Percentiles rank a stretch among this genome's conserved stretches.
These are phyloP conservation scores for Pedionomus torquatus DNA, from an alignment of 2,113 vertebrate species.

Conservation along the genomic window DNA sequence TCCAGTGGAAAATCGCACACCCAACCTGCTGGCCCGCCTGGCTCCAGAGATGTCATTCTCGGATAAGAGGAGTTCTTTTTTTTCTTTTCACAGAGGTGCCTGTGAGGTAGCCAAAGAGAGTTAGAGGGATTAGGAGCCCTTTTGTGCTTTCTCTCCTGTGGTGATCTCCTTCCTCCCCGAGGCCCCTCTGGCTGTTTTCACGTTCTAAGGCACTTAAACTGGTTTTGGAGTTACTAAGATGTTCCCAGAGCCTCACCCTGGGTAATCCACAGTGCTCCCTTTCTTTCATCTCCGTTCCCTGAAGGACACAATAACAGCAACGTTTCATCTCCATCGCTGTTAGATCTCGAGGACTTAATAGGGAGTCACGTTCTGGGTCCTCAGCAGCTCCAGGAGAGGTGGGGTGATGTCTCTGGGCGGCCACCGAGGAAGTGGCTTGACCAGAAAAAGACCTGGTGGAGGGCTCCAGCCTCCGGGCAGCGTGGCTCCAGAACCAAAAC, in stretches of 20 bases:
- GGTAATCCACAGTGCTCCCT: constrained; percentile 17
- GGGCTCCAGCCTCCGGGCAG: neutral
- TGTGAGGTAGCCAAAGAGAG: constrained; percentile 20
- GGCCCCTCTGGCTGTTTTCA: constrained; percentile 53
- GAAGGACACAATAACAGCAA: constrained; percentile 42
- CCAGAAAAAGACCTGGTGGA: neutral
- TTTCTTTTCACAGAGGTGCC: neutral
- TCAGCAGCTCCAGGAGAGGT: neutral
- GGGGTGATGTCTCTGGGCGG: neutral
- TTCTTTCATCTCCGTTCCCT: constrained; percentile 50
- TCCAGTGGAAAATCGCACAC: neutral
- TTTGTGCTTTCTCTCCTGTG: constrained; percentile 7
- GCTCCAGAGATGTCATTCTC: neutral
- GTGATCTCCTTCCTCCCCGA: constrained; percentile 19
- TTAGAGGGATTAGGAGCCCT: constrained; percentile 51
- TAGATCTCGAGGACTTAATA: neutral
- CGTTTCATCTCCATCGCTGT: neutral
- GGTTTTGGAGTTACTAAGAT: neutral
- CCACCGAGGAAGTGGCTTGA: neutral
- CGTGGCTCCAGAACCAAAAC: neutral
- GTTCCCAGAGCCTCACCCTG: constrained; percentile 64
- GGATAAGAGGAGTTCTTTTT: neutral
- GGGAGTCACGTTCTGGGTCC: neutral
- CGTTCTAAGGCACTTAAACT: constrained; percentile 24
- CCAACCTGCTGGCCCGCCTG: neutral